A percentile compares a stretch with the other conserved stretches of the same genome.
Evolutionary conservation across 2,888 invertebrate genomes (phyloP).

Genomic region (Orthonychiurus folsomi): DNA sequence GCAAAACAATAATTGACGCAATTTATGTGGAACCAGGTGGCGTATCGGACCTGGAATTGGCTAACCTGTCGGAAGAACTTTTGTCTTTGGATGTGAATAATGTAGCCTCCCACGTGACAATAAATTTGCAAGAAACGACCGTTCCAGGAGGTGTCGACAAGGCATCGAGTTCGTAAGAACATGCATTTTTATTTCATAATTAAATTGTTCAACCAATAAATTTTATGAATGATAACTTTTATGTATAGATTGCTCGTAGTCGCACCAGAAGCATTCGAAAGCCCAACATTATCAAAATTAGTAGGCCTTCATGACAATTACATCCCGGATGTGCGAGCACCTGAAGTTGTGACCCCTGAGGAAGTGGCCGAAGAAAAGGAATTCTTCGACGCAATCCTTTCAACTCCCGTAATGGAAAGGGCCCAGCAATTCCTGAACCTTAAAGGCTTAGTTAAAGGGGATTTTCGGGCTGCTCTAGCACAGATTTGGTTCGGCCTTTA

Average conservation of each 20-base stretch:
- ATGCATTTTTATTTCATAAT: slow-evolving; percentile 4
- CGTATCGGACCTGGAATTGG: slow-evolving; percentile 55
- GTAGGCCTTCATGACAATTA: slow-evolving; percentile 74
- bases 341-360: slow-evolving; percentile 62
- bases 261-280: slow-evolving; percentile 54
- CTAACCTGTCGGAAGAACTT: slow-evolving; percentile 61
- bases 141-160: slow-evolving; percentile 60
- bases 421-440: slow-evolving; percentile 53
- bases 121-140: slow-evolving; percentile 67
- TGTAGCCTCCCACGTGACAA: slow-evolving; percentile 56
- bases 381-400: slow-evolving; percentile 66
- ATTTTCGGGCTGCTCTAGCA: slow-evolving; percentile 20
- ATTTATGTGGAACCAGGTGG: slow-evolving; percentile 9
- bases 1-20: slow-evolving; percentile 6
- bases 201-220: slow-evolving; percentile 45
- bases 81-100: slow-evolving; percentile 59
- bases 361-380: slow-evolving; percentile 68
- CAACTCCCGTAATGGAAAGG: slow-evolving; percentile 64
- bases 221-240: neutral
- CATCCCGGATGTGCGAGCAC: slow-evolving; percentile 59
- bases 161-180: slow-evolving; percentile 64
- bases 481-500: slow-evolving; percentile 54
- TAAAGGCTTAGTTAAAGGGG: slow-evolving; percentile 22
- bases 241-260: slow-evolving; percentile 58
- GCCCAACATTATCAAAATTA: slow-evolving; percentile 64